Base-by-base conservation (phyloP, 2,797 vertebrate species). In the Euthynnus affinis region DNA sequence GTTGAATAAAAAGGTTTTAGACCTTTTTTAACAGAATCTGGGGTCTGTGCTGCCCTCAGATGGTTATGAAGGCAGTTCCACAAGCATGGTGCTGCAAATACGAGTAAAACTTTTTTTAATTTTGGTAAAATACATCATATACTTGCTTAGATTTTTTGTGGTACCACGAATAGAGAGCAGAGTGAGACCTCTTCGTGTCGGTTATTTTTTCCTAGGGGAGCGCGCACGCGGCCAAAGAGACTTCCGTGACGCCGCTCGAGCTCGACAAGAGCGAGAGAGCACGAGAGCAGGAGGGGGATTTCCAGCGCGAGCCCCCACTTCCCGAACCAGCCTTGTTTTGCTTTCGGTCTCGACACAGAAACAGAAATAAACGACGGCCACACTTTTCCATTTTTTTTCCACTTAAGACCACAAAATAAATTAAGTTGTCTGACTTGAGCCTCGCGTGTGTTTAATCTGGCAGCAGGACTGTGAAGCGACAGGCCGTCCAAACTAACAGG, bases 261-360 rank as follows among this genome's bases (percentile, higher is more conserved):
- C 49, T 55, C 53, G 76, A 71, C 90, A 91, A 9, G 88, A 93
- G 81, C 80, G 66, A 69, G 83, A 69, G 83, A 76, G 80, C 82
- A 14, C 72, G 80, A 92, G 81, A 82, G 78, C 92, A 92, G 89
- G 94, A 95, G 96, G 96, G 91, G 95, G 96, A 96, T 97, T 97
- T 96, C 96, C 96, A 96, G 93, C 89, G 81, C 91, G 92, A 74
- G 85, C 87, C 80, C 78, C 82, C 83, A 80, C 89, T 90, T 86
- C 87, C 85, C 78, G 73, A 59, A 58, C 7, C 80, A n/a, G 58
- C 67, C 92, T 97, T 97, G 97, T 99, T 99, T 98, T 98, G 97
- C 97, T 99, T 99, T 99, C 97, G 97, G 92, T 98, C 97, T 97
- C 96, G 92, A 86, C 87, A 90, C 87, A 90, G 92, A 94, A 94